Evolutionary conservation across 1,140 invertebrate species (phyloP), one percentile per base, ranked within the genome.

Genomic region (Ips nitidus): DNA sequence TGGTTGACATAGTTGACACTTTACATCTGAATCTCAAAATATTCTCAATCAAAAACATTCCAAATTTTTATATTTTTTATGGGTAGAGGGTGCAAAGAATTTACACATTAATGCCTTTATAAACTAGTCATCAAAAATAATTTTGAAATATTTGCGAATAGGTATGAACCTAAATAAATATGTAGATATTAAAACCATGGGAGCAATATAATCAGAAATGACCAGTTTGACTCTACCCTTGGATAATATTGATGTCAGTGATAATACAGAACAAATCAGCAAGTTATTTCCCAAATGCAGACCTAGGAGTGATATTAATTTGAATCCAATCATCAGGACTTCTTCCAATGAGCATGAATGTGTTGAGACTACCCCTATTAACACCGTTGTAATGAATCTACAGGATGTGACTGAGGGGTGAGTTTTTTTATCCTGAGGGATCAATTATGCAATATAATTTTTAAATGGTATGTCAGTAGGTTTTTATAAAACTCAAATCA

Each of bases 251-350:
- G 80, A 80, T 78, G 78, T 80, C 71, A 80, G 78, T 77, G 83
- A 81, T 75, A 83, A 80, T 77, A 87, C 86, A 80, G 90, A 91
- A 83, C 87, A 90, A 81, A 91, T 93, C 82, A 90, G 88, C 75
- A 86, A 89, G 79, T 85, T 93, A 71, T 93, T 93, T 83, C 90
- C 91, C 72, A 92, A 92, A 87, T 92, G 90, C 83, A 85, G 90
- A 73, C 90, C 90, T 69, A 84, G 87, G 63, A 79, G 78, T 78
- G 83, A 84, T 77, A 84, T 84, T 74, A 87, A 85, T 80, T 83
- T 87, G 80, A 87, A 87, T 82, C 83, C 84, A 62, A 81, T 85
- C 68, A 81, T 85, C 68, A 63, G 79, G 66, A 65, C 72, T 52
- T 74, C 75, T 64, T 77, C 69, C 71, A 75, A 74, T 63, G 82